Evolutionary conservation across 2,797 vertebrate genomes (phyloP).

Genomic region (Crocidura indochinensis): DNA sequence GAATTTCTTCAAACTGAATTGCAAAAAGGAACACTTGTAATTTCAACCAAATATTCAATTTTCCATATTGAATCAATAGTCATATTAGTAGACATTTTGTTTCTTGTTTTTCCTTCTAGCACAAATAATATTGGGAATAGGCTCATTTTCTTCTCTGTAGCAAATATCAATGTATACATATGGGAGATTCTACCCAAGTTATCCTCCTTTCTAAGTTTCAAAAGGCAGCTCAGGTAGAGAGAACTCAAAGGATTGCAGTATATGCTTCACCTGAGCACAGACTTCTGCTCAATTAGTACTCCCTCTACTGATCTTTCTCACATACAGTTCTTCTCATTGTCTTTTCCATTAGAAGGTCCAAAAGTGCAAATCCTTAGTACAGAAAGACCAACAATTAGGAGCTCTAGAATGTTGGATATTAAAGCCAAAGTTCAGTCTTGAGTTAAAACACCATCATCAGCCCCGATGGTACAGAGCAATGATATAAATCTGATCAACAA

Average conservation of each 20-base stretch:
- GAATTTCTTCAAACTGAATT: not conserved
- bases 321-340: not conserved
- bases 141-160: not conserved
- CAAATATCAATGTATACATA: not conserved
- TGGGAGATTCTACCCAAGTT: not conserved
- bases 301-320: not conserved
- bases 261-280: too few relatives aligned
- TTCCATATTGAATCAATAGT: not conserved
- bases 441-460: not conserved
- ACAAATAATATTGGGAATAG: not conserved
- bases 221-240: not conserved
- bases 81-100: not conserved
- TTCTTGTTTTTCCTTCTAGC: not conserved
- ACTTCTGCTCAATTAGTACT: not conserved
- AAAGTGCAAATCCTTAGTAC: not conserved
- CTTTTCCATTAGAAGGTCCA: not conserved
- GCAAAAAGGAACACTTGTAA: not conserved
- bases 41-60: not conserved
- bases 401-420: not conserved
- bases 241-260: not conserved
- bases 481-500: not conserved
- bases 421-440: not conserved
- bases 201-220: not conserved
- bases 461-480: not conserved
- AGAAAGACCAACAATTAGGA: not conserved